Percentiles rank a stretch among this genome's conserved stretches.
These are phyloP conservation scores for Platyrinchus mystaceus DNA, from an alignment of 2,797 vertebrate genomes.

Conservation along the genomic window DNA sequence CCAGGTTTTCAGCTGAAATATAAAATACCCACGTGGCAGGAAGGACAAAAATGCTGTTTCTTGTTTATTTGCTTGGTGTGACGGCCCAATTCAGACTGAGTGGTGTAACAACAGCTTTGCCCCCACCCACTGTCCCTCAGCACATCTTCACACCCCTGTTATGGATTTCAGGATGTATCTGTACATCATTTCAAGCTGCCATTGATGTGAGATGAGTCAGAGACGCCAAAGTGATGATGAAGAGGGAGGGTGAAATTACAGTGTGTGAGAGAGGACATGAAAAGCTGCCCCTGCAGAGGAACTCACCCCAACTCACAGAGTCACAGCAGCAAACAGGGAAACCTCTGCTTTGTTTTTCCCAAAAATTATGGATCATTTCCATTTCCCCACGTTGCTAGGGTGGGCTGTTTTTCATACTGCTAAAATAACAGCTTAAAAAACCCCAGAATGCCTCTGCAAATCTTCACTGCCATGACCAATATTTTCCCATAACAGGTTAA, in stretches of 20 bases:
- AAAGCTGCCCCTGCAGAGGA: neutral
- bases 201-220: conserved; percentile 36
- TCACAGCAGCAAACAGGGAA: conserved; percentile 29
- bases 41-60: conserved; percentile 13
- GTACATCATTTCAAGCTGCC: conserved; percentile 54
- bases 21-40: conserved; percentile 25
- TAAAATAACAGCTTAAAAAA: neutral
- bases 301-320: neutral
- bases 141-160: conserved; percentile 9
- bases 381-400: neutral
- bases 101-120: conserved; percentile 22
- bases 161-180: neutral
- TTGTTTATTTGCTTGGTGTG: neutral
- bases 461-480: neutral
- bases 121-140: neutral
- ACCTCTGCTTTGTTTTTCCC: conserved; percentile 3
- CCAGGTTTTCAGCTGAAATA: neutral
- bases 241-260: neutral
- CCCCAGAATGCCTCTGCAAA: neutral
- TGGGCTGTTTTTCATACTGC: neutral
- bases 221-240: conserved; percentile 27
- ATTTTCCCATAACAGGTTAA: neutral
- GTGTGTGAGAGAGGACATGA: neutral
- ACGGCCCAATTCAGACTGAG: neutral
- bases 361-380: neutral